phyloP scores from a whole-genome alignment of 2,113 vertebrate genomes.

The Oenanthe oenanthe region DNA sequence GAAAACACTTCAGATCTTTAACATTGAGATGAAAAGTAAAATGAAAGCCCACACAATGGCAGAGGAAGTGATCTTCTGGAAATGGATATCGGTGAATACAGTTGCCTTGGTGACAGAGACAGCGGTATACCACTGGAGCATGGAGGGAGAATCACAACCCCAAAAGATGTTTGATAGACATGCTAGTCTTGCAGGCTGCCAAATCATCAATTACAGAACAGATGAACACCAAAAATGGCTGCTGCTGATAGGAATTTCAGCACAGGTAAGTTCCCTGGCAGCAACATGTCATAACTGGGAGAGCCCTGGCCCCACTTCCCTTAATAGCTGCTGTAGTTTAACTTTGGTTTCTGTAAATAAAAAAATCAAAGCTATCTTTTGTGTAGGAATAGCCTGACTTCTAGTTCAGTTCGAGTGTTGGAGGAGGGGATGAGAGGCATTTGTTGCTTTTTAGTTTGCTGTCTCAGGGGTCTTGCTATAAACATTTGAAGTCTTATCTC shows the following conservation, averaged over 20 bases:
- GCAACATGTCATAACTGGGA: fast-evolving
- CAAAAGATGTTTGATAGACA: slow-evolving; percentile 91
- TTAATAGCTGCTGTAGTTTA: neutral
- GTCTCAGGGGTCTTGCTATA: neutral
- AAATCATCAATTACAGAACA: slow-evolving; percentile 92
- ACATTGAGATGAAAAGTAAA: slow-evolving; percentile 97
- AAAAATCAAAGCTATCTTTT: neutral
- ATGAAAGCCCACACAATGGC: slow-evolving; percentile 92
- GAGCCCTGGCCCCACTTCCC: neutral
- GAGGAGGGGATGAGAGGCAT: neutral
- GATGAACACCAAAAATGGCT: slow-evolving; percentile 93
- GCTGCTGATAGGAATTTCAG: slow-evolving; percentile 90
- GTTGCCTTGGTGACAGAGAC: slow-evolving; percentile 90
- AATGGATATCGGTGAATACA: slow-evolving; percentile 92
- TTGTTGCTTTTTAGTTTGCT: neutral
- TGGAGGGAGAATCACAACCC: slow-evolving; percentile 92
- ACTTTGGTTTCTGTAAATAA: neutral
- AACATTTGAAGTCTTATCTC: neutral
- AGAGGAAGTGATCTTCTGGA: slow-evolving; percentile 95
- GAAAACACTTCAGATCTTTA: slow-evolving; percentile 94
- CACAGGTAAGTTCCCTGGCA: slow-evolving; percentile 80
- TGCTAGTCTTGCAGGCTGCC: slow-evolving; percentile 88
- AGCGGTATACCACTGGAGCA: slow-evolving; percentile 91
- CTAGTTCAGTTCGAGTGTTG: fast-evolving
- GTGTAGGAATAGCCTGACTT: neutral